These are phyloP conservation scores for Cyprinodon brontotheroides DNA, from an alignment of 2,113 vertebrate species.

Conservation along the genomic window DNA sequence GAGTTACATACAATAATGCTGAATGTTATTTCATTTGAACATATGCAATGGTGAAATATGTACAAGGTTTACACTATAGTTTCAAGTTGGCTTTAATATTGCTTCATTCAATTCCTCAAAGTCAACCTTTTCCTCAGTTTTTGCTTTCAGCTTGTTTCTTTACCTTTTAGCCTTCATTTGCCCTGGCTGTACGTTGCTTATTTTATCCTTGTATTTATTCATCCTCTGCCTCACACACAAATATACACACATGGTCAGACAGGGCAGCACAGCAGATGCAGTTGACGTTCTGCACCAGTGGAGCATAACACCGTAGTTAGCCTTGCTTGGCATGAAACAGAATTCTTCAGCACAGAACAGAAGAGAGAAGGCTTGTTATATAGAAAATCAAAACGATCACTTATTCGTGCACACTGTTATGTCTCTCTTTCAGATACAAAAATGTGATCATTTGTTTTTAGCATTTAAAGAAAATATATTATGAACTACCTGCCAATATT, in stretches of 20 bases:
- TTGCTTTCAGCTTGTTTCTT: neutral
- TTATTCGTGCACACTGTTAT: constrained; percentile 14
- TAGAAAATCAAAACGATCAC: constrained; percentile 28
- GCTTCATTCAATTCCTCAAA: neutral
- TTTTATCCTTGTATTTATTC: constrained; percentile 44
- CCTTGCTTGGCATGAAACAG: constrained; percentile 70
- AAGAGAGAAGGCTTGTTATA: constrained; percentile 45
- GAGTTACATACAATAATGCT: neutral
- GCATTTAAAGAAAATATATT: neutral
- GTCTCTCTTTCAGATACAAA: neutral
- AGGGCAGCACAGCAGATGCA: constrained; percentile 62
- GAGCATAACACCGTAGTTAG: constrained; percentile 72
- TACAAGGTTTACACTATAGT: constrained; percentile 10
- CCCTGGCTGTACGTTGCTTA: constrained; percentile 3
- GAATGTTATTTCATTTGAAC: constrained; percentile 5
- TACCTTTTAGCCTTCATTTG: neutral
- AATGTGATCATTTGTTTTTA: constrained; percentile 10
- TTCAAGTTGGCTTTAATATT: constrained; percentile 15
- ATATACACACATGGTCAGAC: constrained; percentile 27
- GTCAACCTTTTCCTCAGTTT: neutral
- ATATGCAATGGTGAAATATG: constrained; percentile 23
- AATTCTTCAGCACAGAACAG: constrained; percentile 54
- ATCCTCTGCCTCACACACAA: constrained; percentile 20
- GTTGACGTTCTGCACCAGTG: constrained; percentile 70
- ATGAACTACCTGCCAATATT: neutral